Evolutionary conservation across 2,888 invertebrate species (phyloP).

Genomic region (Cantharis flavilabris): DNA sequence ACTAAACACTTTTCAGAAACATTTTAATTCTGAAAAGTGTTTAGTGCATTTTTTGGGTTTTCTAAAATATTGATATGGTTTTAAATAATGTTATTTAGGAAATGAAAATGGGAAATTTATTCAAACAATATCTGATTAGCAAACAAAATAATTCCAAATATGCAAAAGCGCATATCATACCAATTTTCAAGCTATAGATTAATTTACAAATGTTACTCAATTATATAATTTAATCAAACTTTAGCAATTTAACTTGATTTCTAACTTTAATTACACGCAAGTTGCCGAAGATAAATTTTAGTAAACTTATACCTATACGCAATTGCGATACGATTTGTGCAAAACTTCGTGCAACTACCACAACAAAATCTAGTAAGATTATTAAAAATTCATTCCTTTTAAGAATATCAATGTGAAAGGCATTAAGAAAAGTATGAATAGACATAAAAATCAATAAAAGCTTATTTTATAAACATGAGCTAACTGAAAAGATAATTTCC

Average conservation of each 20-base stretch:
- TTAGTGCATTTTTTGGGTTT: too few species aligned
- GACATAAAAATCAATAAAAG: constrained; percentile 2
- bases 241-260: background rate
- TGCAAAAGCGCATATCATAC: background rate
- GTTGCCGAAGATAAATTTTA: background rate
- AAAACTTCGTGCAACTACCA: background rate
- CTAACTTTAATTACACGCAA: background rate
- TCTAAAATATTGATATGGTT: too few species aligned
- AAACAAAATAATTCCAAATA: too few species aligned
- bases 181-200: background rate
- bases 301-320: background rate
- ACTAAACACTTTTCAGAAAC: too few species aligned
- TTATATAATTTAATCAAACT: background rate
- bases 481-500: constrained; percentile 14
- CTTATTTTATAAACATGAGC: constrained; percentile 6
- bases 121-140: too few species aligned
- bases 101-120: too few species aligned
- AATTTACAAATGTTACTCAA: background rate
- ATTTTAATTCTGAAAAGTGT: too few species aligned
- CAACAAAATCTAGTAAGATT: too few species aligned
- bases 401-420: background rate
- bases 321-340: too few species aligned
- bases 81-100: too few species aligned
- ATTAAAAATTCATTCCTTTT: background rate
- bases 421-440: background rate